Conservation (phyloP, 2,797 vertebrate genomes). For the Lutjanus campechanus region DNA sequence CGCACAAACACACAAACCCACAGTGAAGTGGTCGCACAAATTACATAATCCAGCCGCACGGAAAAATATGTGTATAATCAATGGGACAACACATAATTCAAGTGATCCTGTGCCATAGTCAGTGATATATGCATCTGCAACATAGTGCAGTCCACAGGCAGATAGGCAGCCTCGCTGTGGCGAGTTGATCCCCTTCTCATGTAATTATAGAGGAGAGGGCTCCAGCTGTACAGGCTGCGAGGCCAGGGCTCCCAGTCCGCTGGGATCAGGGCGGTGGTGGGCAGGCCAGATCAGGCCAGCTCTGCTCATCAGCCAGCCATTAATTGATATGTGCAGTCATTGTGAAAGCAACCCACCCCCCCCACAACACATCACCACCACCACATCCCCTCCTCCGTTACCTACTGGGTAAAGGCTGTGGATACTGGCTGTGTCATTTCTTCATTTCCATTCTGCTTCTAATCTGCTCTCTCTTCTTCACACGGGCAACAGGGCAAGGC, state of each 20-base stretch:
- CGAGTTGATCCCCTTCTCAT: constrained; percentile 79
- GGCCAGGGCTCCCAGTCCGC: constrained; percentile 75
- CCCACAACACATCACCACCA: background rate
- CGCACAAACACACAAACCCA: constrained; percentile 29
- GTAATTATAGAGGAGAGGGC: constrained; percentile 86
- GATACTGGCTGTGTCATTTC: constrained; percentile 41
- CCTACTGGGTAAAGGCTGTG: constrained; percentile 52
- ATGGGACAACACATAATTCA: constrained; percentile 36
- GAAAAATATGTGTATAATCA: constrained; percentile 49
- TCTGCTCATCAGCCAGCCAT: constrained; percentile 82
- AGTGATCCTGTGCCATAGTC: constrained; percentile 13
- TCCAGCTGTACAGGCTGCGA: constrained; percentile 82
- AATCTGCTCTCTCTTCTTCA: constrained; percentile 31
- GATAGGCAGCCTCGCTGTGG: constrained; percentile 75
- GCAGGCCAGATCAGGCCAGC: constrained; percentile 77
- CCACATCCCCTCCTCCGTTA: constrained; percentile 46
- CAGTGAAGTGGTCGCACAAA: constrained; percentile 47
- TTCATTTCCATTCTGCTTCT: constrained; percentile 47
- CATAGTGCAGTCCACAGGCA: constrained; percentile 46
- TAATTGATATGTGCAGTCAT: constrained; percentile 88
- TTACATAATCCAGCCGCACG: constrained; percentile 48
- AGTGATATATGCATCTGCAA: constrained; percentile 37
- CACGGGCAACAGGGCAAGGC: constrained; percentile 33
- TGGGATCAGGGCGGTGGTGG: constrained; percentile 77
- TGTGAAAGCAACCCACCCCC: constrained; percentile 62